These are phyloP conservation scores for Trissolcus japonicus DNA, from an alignment of 2,888 invertebrate species.

Conservation along the genomic window DNA sequence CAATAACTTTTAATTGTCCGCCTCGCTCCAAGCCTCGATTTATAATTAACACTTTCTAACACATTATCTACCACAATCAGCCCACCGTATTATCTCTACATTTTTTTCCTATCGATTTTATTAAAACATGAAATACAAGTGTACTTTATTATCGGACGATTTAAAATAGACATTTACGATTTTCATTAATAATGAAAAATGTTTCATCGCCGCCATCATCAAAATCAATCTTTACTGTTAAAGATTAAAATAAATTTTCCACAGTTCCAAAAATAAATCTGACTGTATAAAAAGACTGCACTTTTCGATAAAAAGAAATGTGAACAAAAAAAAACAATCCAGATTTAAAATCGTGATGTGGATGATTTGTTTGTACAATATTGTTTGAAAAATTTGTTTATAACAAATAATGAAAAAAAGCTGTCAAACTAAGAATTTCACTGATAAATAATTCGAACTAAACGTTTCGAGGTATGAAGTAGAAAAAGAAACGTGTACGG, in stretches of 20 bases:
- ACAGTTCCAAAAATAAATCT: neutral
- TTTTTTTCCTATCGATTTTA: slow-evolving; percentile 1
- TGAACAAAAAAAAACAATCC: too few species aligned
- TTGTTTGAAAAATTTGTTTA: too few species aligned
- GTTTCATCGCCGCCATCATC: neutral
- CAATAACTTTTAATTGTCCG: neutral
- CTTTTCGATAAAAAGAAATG: neutral
- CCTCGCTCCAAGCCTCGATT: neutral
- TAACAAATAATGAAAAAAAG: too few species aligned
- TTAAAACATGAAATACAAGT: neutral
- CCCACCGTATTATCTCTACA: neutral
- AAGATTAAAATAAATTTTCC: neutral
- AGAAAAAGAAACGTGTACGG: too few species aligned
- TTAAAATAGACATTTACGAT: neutral
- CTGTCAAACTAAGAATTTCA: too few species aligned
- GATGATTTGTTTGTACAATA: too few species aligned
- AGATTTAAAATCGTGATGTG: too few species aligned
- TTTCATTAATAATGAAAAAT: neutral
- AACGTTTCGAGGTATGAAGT: too few species aligned
- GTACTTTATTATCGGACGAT: neutral
- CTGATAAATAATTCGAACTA: too few species aligned
- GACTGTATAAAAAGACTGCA: too few species aligned
- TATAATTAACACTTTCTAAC: slow-evolving; percentile 13
- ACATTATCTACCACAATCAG: slow-evolving; percentile 4
- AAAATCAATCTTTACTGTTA: too few species aligned